Conservation (phyloP, 2,888 invertebrate genomes). For the Tricholauxania praeusta region DNA sequence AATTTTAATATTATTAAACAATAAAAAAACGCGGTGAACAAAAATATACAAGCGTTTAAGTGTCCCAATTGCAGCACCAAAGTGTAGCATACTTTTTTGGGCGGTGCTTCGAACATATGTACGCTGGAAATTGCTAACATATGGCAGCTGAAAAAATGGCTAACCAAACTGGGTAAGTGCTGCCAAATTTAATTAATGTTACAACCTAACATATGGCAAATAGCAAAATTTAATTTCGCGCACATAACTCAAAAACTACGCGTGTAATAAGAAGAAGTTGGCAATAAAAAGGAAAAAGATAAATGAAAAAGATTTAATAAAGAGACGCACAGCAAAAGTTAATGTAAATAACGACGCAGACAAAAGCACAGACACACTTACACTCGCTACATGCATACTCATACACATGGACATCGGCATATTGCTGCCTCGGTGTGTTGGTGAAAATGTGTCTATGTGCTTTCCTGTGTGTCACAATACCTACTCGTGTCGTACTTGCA, state of each 20-base stretch:
- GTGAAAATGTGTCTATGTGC: not conserved
- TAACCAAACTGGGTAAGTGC: slow-evolving; percentile 14
- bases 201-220: not conserved
- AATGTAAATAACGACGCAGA: not conserved
- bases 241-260: too few relatives aligned
- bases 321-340: not conserved
- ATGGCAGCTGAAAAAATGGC: slow-evolving; percentile 33
- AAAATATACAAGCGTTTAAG: slow-evolving; percentile 11
- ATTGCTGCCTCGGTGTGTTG: too few relatives aligned
- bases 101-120: slow-evolving; percentile 16
- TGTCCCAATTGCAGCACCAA: not conserved
- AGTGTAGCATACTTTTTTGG: slow-evolving; percentile 11
- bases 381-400: slow-evolving; percentile 1
- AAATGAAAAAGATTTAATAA: not conserved
- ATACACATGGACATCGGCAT: not conserved
- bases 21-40: not conserved
- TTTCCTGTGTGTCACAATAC: not conserved
- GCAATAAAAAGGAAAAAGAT: too few relatives aligned
- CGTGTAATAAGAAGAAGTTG: too few relatives aligned
- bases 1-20: not conserved
- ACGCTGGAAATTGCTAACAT: slow-evolving; percentile 20
- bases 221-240: too few relatives aligned
- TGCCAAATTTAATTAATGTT: slow-evolving; percentile 4
- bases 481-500: slow-evolving; percentile 9
- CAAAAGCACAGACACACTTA: slow-evolving; percentile 6